Evolutionary conservation across 2,888 invertebrate genomes (phyloP), one percentile per base, ranked within the genome.

Genomic region (Aphidoletes aphidimyza): DNA sequence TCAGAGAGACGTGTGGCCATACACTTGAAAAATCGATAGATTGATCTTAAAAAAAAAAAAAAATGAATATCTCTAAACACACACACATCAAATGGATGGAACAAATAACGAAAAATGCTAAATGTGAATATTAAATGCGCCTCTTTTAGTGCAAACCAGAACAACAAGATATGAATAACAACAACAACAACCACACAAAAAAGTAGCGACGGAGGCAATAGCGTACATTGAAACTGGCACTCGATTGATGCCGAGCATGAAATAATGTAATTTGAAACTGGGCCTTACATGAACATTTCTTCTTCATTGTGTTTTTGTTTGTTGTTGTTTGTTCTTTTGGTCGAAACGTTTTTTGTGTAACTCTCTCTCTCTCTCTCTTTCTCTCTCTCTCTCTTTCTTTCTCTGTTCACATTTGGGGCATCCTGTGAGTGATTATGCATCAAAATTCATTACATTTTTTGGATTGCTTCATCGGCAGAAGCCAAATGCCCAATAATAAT

Each of bases 21-120:
- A 69, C 34, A 69, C 69, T 69, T 69, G 30, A 69, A 69, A n/a
- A 69, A 30, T 69, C 30, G n/a, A 69, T 69, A 1, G 69, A 69
- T 30, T 14, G 69, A 69, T 30, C 69, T 69, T 5, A 54, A 54
- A 54, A 17, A 47, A 11, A 54, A 54, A 54, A 2, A 3, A n/a
- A 14, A 22, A 54, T 3, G 22, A 9, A 22, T 22, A 54, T 22
- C n/a, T 54, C 54, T 54, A 54, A 6, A 54, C 22, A 22, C n/a
- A 47, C 2, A 47, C 11, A 6, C n/a, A n/a, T n/a, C n/a, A n/a
- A n/a, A n/a, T n/a, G n/a, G n/a, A n/a, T n/a, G n/a, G n/a, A n/a
- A n/a, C n/a, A n/a, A n/a, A 14, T 42, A 26, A 54, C 2, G 22
- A 54, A 2, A 69, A 69, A 69, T 69, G 69, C 69, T 30, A 69